Percentiles rank a stretch among this genome's conserved stretches.
These are phyloP conservation scores for Melitaea cinxia DNA, from an alignment of 1,140 invertebrate species.

Conservation along the genomic window DNA sequence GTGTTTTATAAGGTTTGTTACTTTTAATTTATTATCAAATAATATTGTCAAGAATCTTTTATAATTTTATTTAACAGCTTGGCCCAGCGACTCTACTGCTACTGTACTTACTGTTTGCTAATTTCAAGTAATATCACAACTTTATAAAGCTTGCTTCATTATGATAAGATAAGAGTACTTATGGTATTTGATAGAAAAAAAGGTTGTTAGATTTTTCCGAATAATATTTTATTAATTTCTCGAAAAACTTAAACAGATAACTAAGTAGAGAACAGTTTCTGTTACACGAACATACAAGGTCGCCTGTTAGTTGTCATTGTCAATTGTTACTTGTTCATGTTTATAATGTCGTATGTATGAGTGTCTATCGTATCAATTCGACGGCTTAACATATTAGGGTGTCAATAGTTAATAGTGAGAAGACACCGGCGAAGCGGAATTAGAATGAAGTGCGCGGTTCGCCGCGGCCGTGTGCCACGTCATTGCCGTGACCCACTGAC, in stretches of 20 bases:
- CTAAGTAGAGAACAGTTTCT: not conserved
- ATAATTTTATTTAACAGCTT: too few relatives aligned
- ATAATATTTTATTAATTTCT: not conserved
- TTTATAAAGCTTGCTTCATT: not conserved
- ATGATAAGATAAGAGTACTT: conserved; percentile 5
- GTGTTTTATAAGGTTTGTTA: too few relatives aligned
- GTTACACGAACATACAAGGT: conserved; percentile 12
- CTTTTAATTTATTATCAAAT: too few relatives aligned
- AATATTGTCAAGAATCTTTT: too few relatives aligned
- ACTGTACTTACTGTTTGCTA: not conserved
- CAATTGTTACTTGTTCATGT: conserved; percentile 36
- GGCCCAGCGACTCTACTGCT: too few relatives aligned
- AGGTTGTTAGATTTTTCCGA: not conserved
- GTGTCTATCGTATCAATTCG: conserved; percentile 39
- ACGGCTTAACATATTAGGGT: conserved; percentile 56
- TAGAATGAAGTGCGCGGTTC: conserved; percentile 78
- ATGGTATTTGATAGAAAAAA: too few relatives aligned
- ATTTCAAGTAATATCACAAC: not conserved
- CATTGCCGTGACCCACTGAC: conserved; percentile 81
- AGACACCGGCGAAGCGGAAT: conserved; percentile 78
- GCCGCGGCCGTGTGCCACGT: conserved; percentile 78
- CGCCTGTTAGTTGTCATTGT: conserved; percentile 56
- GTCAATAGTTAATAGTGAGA: conserved; percentile 61
- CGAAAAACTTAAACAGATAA: not conserved
- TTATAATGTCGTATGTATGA: conserved; percentile 27